Conservation (phyloP, 30 jellyfish, hydroid and myxozoan species). For the Cassiopea andromeda region DNA sequence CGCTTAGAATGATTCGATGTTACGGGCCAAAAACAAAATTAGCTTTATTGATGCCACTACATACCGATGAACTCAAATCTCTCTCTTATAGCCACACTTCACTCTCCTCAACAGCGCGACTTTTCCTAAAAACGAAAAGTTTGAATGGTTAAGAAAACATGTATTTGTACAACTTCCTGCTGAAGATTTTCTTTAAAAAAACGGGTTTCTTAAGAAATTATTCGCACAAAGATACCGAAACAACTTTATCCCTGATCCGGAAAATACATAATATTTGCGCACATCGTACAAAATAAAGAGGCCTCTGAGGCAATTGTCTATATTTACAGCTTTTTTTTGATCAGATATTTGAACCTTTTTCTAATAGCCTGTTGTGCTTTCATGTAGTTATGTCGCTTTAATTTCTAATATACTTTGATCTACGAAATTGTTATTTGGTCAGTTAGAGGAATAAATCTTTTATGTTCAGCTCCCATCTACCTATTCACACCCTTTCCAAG, state of each 20-base stretch:
- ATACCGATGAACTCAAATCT: neutral
- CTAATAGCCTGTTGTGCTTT: neutral
- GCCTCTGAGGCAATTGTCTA: neutral
- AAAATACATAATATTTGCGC: slow-evolving; percentile 21
- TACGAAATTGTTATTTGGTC: neutral
- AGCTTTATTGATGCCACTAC: neutral
- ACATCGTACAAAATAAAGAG: slow-evolving; percentile 1
- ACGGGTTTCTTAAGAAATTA: neutral
- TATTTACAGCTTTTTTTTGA: neutral
- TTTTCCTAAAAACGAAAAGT: neutral
- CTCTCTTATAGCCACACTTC: neutral
- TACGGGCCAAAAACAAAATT: neutral
- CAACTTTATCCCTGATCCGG: slow-evolving; percentile 5
- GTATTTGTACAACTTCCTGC: slow-evolving; percentile 13
- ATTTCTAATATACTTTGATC: neutral
- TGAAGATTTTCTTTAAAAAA: slow-evolving; percentile 3
- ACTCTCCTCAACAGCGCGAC: neutral
- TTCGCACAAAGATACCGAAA: slow-evolving; percentile 4
- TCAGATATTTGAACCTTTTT: neutral
- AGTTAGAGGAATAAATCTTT: neutral
- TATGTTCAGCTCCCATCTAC: too few species aligned
- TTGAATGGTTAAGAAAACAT: neutral
- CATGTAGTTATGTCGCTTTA: slow-evolving; percentile 1
- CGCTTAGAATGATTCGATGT: neutral
- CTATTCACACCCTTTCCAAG: too few species aligned